Percentiles rank a stretch among this genome's conserved stretches.
Conservation (phyloP, 2,797 vertebrate species). For the Glossophaga mutica region DNA sequence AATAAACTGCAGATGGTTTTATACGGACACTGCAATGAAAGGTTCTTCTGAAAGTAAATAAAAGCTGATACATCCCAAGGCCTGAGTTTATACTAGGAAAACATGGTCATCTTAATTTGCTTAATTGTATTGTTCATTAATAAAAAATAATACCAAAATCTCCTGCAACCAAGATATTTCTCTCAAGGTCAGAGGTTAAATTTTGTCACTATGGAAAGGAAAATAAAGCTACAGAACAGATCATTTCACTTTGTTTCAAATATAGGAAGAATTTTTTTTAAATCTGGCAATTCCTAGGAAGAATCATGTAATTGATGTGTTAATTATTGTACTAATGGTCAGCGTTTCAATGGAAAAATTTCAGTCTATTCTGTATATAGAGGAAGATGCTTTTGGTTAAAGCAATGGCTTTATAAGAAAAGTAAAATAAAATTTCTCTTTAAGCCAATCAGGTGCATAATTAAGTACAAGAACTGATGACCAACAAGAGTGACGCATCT, state of each 20-base stretch:
- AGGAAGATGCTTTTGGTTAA: constrained; percentile 7
- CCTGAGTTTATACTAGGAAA: constrained; percentile 45
- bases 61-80: neutral
- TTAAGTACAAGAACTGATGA: neutral
- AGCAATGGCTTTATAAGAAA: neutral
- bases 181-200: constrained; percentile 27
- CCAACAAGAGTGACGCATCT: neutral
- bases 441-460: neutral
- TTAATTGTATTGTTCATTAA: constrained; percentile 15
- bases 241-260: constrained; percentile 37
- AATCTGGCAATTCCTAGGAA: neutral
- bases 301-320: neutral
- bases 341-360: constrained; percentile 29
- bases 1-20: neutral
- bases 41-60: constrained; percentile 29
- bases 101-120: neutral
- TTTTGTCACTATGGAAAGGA: neutral
- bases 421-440: constrained; percentile 20
- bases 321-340: neutral
- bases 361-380: neutral
- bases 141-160: neutral
- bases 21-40: neutral
- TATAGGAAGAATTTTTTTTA: neutral
- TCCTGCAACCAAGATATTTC: neutral
- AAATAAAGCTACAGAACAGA: neutral